Percentiles rank a stretch among this genome's conserved stretches.
phyloP scores from a whole-genome alignment of 2,797 vertebrate species.

The Tragopan temminckii region DNA sequence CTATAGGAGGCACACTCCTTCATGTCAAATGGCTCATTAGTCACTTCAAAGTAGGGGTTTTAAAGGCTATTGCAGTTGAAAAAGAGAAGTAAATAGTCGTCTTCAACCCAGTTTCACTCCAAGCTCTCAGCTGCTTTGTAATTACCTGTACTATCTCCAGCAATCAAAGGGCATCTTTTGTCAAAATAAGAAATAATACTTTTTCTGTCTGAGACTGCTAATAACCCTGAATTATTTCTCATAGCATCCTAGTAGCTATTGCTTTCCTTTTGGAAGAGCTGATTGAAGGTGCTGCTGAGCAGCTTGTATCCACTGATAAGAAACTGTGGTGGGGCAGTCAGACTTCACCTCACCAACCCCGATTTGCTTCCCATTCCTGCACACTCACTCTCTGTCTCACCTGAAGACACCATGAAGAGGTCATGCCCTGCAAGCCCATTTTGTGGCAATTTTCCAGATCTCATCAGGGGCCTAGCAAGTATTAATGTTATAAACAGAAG shows the following conservation, averaged over 20 bases:
- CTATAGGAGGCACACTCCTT: not conserved
- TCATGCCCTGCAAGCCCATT: not conserved
- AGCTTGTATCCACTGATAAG: not conserved
- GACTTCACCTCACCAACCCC: not conserved
- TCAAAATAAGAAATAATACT: conserved; percentile 20
- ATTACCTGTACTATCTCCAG: not conserved
- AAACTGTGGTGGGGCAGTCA: not conserved
- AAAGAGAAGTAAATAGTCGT: not conserved
- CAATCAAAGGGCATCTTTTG: not conserved
- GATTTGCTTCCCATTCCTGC: not conserved
- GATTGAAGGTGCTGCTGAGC: not conserved
- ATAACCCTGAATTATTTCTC: not conserved
- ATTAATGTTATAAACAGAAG: not conserved
- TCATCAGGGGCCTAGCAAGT: not conserved
- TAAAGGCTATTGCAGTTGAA: not conserved
- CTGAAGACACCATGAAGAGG: not conserved
- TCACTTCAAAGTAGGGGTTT: not conserved
- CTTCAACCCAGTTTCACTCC: not conserved
- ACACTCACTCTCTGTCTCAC: rapidly evolving
- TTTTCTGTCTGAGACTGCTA: not conserved
- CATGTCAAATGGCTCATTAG: not conserved
- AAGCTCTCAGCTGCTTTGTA: not conserved
- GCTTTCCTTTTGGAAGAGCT: not conserved
- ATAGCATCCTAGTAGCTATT: not conserved
- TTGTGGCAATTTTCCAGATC: not conserved